phyloP scores from a whole-genome alignment of 2,113 vertebrate species.

The Megaleporinus macrocephalus region DNA sequence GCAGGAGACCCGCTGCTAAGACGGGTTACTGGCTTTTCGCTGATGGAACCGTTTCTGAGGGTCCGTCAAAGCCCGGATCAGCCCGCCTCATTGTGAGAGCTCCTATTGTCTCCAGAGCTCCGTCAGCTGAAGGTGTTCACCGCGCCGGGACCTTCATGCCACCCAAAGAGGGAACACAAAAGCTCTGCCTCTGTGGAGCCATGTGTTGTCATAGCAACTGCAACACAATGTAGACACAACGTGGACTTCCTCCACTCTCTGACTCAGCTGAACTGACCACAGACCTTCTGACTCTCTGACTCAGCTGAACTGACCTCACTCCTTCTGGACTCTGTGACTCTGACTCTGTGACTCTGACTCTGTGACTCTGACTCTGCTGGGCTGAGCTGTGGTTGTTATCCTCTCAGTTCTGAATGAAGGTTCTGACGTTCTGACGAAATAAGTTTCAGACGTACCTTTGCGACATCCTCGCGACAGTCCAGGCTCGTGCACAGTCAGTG shows the following conservation, averaged over 20 bases:
- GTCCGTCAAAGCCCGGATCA: background rate
- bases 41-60: background rate
- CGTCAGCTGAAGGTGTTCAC: constrained; percentile 7
- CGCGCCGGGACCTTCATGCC: background rate
- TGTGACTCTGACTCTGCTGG: no score
- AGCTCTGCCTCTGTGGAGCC: constrained; percentile 5
- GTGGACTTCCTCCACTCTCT: constrained; percentile 31
- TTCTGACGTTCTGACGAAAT: no score
- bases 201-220: constrained; percentile 60
- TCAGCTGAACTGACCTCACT: no score
- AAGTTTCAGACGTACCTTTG: constrained; percentile 48
- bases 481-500: background rate
- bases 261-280: background rate
- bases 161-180: constrained; percentile 25
- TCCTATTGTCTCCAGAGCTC: background rate
- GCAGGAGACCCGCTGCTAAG: constrained; percentile 2
- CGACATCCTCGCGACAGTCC: constrained; percentile 49
- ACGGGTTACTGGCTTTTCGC: background rate
- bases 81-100: background rate
- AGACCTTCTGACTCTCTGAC: no score
- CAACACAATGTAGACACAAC: constrained; percentile 53
- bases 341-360: no score
- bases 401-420: no score
- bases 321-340: no score
- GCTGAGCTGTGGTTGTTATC: no score